Conservation (phyloP, 2,797 vertebrate species). For the Sphenopsis melanotis region DNA sequence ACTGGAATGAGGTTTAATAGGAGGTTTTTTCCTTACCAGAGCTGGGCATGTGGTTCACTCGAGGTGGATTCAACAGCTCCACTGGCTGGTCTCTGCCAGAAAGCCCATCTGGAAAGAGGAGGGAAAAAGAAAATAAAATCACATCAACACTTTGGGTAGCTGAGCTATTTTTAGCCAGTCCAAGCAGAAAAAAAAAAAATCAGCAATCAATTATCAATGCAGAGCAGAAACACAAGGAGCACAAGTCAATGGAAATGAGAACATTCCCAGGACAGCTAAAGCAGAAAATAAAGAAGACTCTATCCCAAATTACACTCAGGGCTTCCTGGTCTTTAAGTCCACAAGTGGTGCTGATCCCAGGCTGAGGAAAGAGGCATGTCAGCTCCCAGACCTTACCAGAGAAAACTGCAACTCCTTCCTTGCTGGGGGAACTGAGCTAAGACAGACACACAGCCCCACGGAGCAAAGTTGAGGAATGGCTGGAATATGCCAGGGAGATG, state of each 20-base stretch:
- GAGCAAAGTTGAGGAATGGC: conserved; percentile 82
- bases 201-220: neutral
- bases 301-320: fast-evolving
- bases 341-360: neutral
- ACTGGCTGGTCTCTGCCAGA: conserved; percentile 87
- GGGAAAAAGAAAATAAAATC: neutral
- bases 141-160: neutral
- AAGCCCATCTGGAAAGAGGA: conserved; percentile 82
- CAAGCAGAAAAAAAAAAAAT: neutral
- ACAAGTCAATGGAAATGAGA: neutral
- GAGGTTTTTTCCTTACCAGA: conserved; percentile 80
- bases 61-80: conserved; percentile 84
- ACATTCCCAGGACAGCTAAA: neutral
- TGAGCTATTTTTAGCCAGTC: conserved; percentile 14
- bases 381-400: neutral
- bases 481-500: conserved; percentile 59
- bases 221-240: neutral
- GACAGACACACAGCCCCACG: conserved; percentile 68
- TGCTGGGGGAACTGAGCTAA: conserved; percentile 74
- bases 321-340: neutral
- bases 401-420: neutral
- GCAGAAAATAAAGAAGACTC: neutral
- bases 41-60: conserved; percentile 87
- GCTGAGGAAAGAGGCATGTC: neutral
- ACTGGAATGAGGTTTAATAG: neutral